Percentiles rank a stretch among this genome's conserved stretches.
Evolutionary conservation across 2,113 vertebrate species (phyloP).

Genomic region (Corvus moneduloides): DNA sequence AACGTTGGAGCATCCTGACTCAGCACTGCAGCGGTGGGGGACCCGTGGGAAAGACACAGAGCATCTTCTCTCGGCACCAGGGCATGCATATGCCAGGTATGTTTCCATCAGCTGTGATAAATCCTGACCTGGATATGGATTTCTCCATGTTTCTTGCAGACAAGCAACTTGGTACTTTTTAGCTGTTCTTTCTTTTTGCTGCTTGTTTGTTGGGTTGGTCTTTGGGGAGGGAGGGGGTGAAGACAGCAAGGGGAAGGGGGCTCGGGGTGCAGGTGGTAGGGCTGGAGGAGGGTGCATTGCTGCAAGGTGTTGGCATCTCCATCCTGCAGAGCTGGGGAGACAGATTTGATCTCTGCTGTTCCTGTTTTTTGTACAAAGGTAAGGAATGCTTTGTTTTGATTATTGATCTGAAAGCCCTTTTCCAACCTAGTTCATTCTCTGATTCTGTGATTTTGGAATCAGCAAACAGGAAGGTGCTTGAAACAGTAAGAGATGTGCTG

Average conservation of each 20-base stretch:
- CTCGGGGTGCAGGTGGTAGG: fast-evolving
- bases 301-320: background rate
- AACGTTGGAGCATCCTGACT: background rate
- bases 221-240: background rate
- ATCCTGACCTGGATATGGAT: background rate
- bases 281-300: background rate
- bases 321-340: background rate
- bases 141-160: background rate
- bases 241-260: background rate
- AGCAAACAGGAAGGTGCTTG: background rate
- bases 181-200: background rate
- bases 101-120: background rate
- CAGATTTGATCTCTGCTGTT: background rate
- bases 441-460: background rate
- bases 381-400: background rate
- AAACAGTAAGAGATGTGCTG: background rate
- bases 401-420: background rate
- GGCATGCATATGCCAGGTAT: constrained; percentile 12
- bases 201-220: background rate
- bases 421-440: background rate
- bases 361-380: background rate
- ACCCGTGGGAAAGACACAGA: background rate
- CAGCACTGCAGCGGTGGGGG: background rate
- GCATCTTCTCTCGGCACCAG: background rate
- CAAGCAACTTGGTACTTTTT: background rate